A percentile compares a stretch with the other conserved stretches of the same genome.
These are phyloP conservation scores for Coregonus ussuriensis DNA, from an alignment of 2,797 vertebrate species.

Conservation along the genomic window DNA sequence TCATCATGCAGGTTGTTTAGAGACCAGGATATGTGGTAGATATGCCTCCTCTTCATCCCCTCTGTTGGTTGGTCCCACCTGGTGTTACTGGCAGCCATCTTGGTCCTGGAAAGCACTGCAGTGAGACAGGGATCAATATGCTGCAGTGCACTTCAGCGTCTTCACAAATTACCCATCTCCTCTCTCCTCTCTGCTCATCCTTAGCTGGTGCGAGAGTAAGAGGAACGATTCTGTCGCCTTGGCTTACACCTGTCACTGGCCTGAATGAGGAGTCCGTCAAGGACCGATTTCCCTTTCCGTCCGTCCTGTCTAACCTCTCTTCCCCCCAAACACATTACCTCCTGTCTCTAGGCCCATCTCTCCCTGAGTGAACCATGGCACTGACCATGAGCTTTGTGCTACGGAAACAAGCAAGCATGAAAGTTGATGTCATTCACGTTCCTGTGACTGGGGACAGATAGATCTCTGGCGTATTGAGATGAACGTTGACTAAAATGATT, in stretches of 20 bases:
- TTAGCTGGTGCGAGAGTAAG: slow-evolving; percentile 13
- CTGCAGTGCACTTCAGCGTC: slow-evolving; percentile 23
- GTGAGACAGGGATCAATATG: slow-evolving; percentile 33
- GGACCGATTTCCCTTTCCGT: slow-evolving; percentile 36
- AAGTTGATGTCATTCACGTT: neutral
- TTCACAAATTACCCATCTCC: slow-evolving; percentile 26
- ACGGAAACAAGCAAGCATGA: slow-evolving; percentile 18
- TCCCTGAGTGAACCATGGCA: slow-evolving; percentile 26
- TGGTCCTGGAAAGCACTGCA: slow-evolving; percentile 2
- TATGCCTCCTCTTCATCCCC: neutral
- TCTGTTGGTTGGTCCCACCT: neutral
- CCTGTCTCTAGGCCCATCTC: slow-evolving; percentile 11
- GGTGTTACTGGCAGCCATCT: slow-evolving; percentile 28
- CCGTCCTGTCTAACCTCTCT: neutral
- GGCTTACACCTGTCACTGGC: slow-evolving; percentile 46
- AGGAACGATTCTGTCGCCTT: slow-evolving; percentile 39
- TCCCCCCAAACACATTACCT: slow-evolving; percentile 10
- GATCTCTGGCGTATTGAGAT: neutral
- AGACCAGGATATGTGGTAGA: neutral
- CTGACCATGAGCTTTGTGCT: slow-evolving; percentile 7
- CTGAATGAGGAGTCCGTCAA: slow-evolving; percentile 30
- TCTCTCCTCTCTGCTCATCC: slow-evolving; percentile 1
- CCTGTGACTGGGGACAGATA: neutral
- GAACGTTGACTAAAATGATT: neutral
- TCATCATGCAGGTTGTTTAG: neutral